Evolutionary conservation across 1,140 invertebrate genomes (phyloP).

Genomic region (Harpegnathos saltator): DNA sequence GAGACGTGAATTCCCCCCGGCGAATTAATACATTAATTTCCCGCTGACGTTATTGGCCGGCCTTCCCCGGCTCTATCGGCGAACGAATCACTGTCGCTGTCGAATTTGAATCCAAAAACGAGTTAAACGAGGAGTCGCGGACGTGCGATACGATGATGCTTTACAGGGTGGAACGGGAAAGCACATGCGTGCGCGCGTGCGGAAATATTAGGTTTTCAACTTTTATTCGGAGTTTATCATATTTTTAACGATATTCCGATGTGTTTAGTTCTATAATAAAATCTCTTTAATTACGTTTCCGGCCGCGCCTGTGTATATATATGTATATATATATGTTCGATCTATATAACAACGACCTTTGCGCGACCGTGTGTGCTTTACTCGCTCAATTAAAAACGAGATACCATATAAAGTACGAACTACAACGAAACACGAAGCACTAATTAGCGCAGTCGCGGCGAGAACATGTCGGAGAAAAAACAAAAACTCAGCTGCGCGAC

Average conservation of each 20-base stretch:
- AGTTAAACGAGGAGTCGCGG: conserved; percentile 52
- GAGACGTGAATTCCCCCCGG: too few species aligned
- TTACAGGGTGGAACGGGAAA: conserved; percentile 34
- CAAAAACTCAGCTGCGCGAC: too few species aligned
- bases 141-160: conserved; percentile 42
- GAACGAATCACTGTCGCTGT: conserved; percentile 55
- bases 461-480: too few species aligned
- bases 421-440: too few species aligned
- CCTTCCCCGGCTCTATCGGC: not conserved
- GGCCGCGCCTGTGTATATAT: too few species aligned
- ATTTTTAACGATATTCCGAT: conserved; percentile 26
- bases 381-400: too few species aligned
- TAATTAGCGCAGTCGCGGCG: too few species aligned
- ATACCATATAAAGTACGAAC: too few species aligned
- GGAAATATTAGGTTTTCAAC: conserved; percentile 43
- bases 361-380: too few species aligned
- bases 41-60: conserved; percentile 38
- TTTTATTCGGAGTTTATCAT: conserved; percentile 29
- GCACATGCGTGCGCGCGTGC: conserved; percentile 4
- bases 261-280: conserved; percentile 9
- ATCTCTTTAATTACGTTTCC: not conserved
- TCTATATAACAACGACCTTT: too few species aligned
- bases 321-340: too few species aligned
- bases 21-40: conserved; percentile 52
- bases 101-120: conserved; percentile 53